Evolutionary conservation across 2,113 vertebrate genomes (phyloP).

Genomic region (Tamias sibiricus): DNA sequence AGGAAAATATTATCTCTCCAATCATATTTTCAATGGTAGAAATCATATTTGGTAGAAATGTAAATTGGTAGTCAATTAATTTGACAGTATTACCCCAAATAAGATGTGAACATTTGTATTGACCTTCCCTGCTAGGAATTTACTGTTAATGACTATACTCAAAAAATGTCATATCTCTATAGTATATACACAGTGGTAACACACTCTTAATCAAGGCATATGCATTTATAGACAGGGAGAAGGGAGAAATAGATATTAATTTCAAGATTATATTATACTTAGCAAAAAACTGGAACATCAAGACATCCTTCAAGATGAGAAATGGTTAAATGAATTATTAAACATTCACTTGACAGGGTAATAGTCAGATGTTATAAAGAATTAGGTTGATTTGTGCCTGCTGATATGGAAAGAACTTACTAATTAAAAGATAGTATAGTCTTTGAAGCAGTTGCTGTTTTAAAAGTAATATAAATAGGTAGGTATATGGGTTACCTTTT

Average conservation of each 20-base stretch:
- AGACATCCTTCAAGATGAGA: not conserved
- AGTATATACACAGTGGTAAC: not conserved
- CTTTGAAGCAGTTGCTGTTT: conserved; percentile 32
- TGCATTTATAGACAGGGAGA: not conserved
- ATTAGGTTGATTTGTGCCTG: not conserved
- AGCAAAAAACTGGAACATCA: not conserved
- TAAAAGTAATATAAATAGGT: conserved; percentile 30
- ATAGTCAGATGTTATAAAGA: conserved; percentile 11
- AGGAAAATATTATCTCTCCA: not conserved
- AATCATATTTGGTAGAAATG: not conserved
- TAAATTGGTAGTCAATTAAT: not conserved
- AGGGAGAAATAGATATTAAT: not conserved
- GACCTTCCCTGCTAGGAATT: not conserved
- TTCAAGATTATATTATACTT: not conserved
- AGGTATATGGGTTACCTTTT: not conserved
- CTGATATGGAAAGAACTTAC: conserved; percentile 20
- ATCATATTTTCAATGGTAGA: not conserved
- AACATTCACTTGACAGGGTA: not conserved
- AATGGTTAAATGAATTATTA: conserved; percentile 46
- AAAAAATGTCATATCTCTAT: not conserved
- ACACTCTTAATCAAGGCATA: not conserved
- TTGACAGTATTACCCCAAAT: not conserved
- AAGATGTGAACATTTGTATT: not conserved
- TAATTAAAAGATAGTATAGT: conserved; percentile 20
- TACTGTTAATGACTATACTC: not conserved